Evolutionary conservation across 2,888 invertebrate genomes (phyloP).

Genomic region (Heliconius ethilla): DNA sequence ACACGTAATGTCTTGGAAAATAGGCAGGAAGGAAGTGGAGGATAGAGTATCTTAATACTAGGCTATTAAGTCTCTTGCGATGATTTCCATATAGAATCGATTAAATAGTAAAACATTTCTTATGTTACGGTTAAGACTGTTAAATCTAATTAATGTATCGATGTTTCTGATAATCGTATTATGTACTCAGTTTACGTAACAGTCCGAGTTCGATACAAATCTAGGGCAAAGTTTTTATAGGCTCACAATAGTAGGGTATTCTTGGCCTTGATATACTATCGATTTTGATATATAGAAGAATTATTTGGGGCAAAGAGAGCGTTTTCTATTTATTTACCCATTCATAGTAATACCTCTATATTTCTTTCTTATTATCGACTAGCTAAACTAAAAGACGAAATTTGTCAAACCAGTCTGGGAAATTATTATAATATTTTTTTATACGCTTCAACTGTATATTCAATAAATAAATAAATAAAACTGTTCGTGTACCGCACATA

Average conservation of each 20-base stretch:
- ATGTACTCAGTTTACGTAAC: slow-evolving; percentile 23
- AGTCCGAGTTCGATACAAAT: slow-evolving; percentile 17
- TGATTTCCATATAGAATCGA: neutral
- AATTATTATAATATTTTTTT: no score
- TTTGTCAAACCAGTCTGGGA: no score
- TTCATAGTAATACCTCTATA: neutral
- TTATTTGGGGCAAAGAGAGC: neutral
- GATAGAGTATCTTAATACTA: neutral
- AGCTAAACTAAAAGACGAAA: no score
- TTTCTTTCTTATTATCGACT: no score
- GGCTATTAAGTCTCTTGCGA: no score
- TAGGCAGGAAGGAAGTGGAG: neutral
- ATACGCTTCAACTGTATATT: no score
- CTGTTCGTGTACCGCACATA: no score
- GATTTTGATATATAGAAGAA: neutral
- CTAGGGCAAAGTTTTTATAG: slow-evolving; percentile 24
- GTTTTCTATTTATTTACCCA: neutral
- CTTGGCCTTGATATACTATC: slow-evolving; percentile 1
- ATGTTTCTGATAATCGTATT: slow-evolving; percentile 22
- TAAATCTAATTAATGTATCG: slow-evolving; percentile 1
- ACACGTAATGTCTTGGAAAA: neutral
- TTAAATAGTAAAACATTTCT: neutral
- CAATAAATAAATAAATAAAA: no score
- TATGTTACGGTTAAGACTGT: neutral
- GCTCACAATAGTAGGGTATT: neutral